Evolutionary conservation across 2,888 invertebrate species (phyloP).

Genomic region (Apotomis betuletana): DNA sequence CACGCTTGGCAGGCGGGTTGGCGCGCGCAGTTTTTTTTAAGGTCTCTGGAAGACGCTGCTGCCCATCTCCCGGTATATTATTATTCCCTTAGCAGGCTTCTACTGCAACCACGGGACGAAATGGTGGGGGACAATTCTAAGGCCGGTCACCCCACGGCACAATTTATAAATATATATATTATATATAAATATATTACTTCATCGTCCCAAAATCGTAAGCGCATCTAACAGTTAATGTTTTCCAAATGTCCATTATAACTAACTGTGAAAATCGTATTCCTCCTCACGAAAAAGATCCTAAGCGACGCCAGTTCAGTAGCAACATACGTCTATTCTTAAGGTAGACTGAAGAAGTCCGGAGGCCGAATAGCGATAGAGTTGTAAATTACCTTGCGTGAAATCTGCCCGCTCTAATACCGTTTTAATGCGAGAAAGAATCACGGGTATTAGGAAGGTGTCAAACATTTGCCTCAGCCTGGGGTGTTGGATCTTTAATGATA

Average conservation of each 20-base stretch:
- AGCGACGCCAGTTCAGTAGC: neutral
- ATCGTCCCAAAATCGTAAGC: neutral
- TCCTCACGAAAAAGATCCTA: neutral
- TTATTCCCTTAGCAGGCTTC: too few relatives aligned
- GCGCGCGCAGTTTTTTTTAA: too few relatives aligned
- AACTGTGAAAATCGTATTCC: constrained; percentile 13
- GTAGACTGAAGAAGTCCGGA: neutral
- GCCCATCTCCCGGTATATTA: too few relatives aligned
- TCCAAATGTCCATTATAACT: constrained; percentile 5
- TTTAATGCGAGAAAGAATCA: constrained; percentile 53
- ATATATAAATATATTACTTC: too few relatives aligned
- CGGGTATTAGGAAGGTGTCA: constrained; percentile 37
- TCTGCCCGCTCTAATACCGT: constrained; percentile 52
- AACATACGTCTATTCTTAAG: neutral
- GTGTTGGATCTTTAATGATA: constrained; percentile 12
- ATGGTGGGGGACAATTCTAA: too few relatives aligned
- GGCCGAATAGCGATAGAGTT: constrained; percentile 52
- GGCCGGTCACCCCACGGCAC: too few relatives aligned
- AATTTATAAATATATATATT: too few relatives aligned
- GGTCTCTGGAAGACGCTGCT: too few relatives aligned
- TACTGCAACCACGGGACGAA: too few relatives aligned
- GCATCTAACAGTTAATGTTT: neutral
- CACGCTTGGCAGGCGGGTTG: too few relatives aligned
- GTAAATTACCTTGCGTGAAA: constrained; percentile 55
- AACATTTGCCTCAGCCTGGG: constrained; percentile 17